Conservation (phyloP, 2,888 invertebrate genomes). For the Drosophila hawaiiensis region DNA sequence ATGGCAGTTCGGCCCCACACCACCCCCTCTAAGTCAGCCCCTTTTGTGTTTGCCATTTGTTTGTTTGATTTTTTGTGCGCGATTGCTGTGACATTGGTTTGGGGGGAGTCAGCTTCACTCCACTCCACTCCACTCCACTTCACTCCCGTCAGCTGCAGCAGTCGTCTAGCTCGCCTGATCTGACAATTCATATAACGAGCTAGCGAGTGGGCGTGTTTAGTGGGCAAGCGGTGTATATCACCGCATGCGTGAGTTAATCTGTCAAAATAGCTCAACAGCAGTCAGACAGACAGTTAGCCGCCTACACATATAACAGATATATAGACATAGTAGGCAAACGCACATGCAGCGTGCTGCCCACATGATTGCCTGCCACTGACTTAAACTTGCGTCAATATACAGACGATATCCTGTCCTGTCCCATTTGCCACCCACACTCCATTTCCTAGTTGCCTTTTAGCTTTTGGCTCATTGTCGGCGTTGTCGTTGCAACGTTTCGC, state of each 20-base stretch:
- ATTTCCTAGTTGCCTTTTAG: conserved; percentile 5
- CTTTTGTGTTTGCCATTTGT: conserved; percentile 64
- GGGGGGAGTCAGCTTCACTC: conserved; percentile 1
- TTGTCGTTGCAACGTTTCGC: conserved; percentile 66
- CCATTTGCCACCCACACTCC: conserved; percentile 19
- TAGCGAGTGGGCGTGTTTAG: conserved; percentile 29
- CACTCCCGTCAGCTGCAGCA: conserved; percentile 41
- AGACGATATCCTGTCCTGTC: conserved; percentile 3
- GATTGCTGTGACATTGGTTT: conserved; percentile 12
- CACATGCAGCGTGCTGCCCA: conserved; percentile 25
- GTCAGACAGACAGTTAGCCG: conserved; percentile 23
- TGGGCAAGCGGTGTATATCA: conserved; percentile 55
- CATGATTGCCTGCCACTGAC: conserved; percentile 36
- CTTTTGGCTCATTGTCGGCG: conserved; percentile 19
- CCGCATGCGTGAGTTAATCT: conserved; percentile 78
- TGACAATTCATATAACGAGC: conserved; percentile 62
- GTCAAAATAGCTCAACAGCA: conserved; percentile 77
- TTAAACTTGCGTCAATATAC: conserved; percentile 64
- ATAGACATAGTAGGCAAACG: conserved; percentile 2
- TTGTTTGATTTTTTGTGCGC: conserved; percentile 42
- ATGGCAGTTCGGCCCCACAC: conserved; percentile 58
- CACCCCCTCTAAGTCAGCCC: conserved; percentile 34
- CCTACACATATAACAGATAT: not conserved
- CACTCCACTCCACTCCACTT: conserved; percentile 21
- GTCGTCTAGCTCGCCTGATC: conserved; percentile 28